Evolutionary conservation across 2,888 invertebrate genomes (phyloP).

Genomic region (Aleiodes testaceus): DNA sequence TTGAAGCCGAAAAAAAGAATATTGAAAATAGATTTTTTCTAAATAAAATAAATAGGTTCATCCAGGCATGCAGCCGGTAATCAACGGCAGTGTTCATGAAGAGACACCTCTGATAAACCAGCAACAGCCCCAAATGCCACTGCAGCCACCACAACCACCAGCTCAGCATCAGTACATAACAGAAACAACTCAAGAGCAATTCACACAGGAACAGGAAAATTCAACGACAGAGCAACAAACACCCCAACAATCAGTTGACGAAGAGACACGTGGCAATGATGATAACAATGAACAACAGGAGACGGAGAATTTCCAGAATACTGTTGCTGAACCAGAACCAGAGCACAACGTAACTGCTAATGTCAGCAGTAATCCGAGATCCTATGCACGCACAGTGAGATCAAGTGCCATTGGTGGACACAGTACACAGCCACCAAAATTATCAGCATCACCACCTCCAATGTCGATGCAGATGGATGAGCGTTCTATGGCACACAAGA

Average conservation of each 20-base stretch:
- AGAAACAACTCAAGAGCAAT: slow-evolving; percentile 62
- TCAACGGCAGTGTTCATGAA: slow-evolving; percentile 71
- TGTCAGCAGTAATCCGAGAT: slow-evolving; percentile 80
- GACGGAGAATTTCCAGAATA: slow-evolving; percentile 60
- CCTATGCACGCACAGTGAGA: slow-evolving; percentile 90
- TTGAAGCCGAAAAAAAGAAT: too few relatives aligned
- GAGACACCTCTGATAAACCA: slow-evolving; percentile 67
- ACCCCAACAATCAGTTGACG: slow-evolving; percentile 51
- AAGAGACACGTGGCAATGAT: slow-evolving; percentile 65
- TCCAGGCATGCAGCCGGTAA: slow-evolving; percentile 66
- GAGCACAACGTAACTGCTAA: slow-evolving; percentile 72
- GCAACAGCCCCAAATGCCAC: slow-evolving; percentile 61
- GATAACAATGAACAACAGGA: slow-evolving; percentile 67
- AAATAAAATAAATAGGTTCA: slow-evolving; percentile 61
- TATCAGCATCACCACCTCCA: slow-evolving; percentile 73
- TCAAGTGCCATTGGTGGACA: slow-evolving; percentile 61
- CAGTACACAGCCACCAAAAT: slow-evolving; percentile 68
- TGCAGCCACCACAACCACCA: slow-evolving; percentile 51
- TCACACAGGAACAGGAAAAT: slow-evolving; percentile 66
- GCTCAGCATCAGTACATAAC: slow-evolving; percentile 64
- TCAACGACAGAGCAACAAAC: slow-evolving; percentile 56
- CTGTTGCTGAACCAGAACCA: slow-evolving; percentile 70
- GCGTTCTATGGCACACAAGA: slow-evolving; percentile 55
- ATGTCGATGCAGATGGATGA: slow-evolving; percentile 69
- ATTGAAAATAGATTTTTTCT: too few relatives aligned